These are phyloP conservation scores for Suricata suricatta DNA, from an alignment of 2,113 vertebrate species.

Conservation along the genomic window DNA sequence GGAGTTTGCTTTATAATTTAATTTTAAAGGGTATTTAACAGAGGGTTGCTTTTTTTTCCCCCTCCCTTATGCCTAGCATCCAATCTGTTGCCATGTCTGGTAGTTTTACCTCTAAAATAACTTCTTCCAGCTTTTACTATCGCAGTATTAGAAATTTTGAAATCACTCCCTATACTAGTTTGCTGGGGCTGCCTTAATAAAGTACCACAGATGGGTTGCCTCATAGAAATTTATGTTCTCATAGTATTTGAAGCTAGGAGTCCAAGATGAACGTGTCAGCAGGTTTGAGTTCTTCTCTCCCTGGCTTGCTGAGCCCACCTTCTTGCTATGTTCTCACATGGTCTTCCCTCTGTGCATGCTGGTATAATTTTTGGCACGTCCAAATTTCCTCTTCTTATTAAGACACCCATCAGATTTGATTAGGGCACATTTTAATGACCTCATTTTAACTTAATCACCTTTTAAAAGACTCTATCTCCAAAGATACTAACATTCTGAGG, in stretches of 20 bases:
- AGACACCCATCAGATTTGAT: background rate
- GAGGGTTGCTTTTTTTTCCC: background rate
- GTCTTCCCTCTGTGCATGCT: background rate
- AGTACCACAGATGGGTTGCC: background rate
- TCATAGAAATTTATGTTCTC: background rate
- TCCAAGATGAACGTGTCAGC: background rate
- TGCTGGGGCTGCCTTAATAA: background rate
- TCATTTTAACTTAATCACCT: background rate
- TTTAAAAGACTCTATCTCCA: background rate
- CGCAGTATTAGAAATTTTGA: background rate
- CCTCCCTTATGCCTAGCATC: background rate
- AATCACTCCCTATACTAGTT: background rate
- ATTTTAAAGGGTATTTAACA: background rate
- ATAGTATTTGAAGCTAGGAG: background rate
- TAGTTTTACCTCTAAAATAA: background rate
- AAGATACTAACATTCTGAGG: background rate
- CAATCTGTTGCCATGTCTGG: background rate
- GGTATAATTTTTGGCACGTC: background rate
- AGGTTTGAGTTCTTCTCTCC: background rate
- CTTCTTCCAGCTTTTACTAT: background rate
- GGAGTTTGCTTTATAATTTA: background rate
- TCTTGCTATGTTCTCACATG: background rate
- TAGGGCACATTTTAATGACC: rapidly evolving
- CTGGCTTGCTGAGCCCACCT: background rate
- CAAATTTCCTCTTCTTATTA: background rate